A percentile compares a stretch with the other conserved stretches of the same genome.
These are phyloP conservation scores for Platichthys flesus DNA, from an alignment of 2,113 vertebrate genomes.

Conservation along the genomic window DNA sequence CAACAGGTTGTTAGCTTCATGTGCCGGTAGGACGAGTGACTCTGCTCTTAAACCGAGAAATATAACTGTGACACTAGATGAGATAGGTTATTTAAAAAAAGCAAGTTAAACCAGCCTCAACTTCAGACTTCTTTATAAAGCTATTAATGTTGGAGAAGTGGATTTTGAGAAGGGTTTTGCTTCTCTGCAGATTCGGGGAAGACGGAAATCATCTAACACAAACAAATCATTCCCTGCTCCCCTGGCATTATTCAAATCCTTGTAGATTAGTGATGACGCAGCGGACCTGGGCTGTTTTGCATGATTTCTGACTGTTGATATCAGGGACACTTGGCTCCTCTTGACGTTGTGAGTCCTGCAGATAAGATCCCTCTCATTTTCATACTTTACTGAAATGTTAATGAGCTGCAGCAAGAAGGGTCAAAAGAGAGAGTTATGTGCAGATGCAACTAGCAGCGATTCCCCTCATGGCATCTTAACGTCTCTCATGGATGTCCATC, in stretches of 20 bases:
- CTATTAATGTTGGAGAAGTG: slow-evolving; percentile 4
- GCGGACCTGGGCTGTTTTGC: slow-evolving; percentile 40
- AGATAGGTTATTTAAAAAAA: no score
- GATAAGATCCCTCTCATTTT: slow-evolving; percentile 49
- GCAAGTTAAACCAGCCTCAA: background rate
- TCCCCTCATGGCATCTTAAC: background rate
- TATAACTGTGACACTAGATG: background rate
- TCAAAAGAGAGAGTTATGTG: slow-evolving; percentile 2
- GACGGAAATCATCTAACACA: slow-evolving; percentile 12
- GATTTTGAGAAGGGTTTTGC: background rate
- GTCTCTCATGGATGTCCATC: no score
- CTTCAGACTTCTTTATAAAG: background rate
- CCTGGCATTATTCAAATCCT: slow-evolving; percentile 55
- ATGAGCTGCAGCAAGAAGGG: slow-evolving; percentile 34
- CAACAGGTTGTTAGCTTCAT: background rate
- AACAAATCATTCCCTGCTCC: slow-evolving; percentile 19
- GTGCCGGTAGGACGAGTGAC: background rate
- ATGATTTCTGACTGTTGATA: slow-evolving; percentile 35
- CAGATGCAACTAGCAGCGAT: background rate
- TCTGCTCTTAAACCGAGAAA: background rate
- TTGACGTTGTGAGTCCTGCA: background rate
- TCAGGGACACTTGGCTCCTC: slow-evolving; percentile 18
- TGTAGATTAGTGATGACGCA: slow-evolving; percentile 53
- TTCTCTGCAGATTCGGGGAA: slow-evolving; percentile 5
- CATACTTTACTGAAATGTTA: slow-evolving; percentile 54